phyloP scores from a whole-genome alignment of 2,113 vertebrate genomes.

The Trogon melanurus region DNA sequence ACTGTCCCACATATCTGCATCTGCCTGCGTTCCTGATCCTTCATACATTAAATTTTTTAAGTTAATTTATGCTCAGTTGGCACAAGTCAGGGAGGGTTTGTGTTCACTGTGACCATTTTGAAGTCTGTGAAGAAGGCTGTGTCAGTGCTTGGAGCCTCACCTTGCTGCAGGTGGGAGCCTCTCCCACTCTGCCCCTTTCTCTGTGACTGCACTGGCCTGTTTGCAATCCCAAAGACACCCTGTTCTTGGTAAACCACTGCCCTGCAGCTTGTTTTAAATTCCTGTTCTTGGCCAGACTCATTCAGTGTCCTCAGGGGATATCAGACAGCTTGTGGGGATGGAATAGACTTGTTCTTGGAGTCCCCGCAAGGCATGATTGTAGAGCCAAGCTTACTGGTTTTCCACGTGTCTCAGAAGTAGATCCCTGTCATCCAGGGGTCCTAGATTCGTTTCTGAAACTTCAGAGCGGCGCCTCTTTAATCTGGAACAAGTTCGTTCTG shows the following conservation, averaged over 20 bases:
- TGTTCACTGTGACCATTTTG: neutral
- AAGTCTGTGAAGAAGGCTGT: neutral
- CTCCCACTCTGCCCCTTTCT: neutral
- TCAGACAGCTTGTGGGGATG: neutral
- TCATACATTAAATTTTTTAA: neutral
- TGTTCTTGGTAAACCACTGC: neutral
- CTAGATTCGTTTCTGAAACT: neutral
- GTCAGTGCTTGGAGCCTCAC: neutral
- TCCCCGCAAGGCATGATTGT: neutral
- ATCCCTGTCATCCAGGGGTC: neutral
- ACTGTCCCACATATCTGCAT: neutral
- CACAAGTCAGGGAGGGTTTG: neutral
- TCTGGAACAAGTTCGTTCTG: neutral
- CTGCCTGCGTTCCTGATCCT: neutral
- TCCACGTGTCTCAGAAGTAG: neutral
- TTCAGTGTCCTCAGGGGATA: neutral
- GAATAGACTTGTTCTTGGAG: neutral
- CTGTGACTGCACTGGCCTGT: neutral
- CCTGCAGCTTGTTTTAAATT: neutral
- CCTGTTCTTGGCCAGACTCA: neutral
- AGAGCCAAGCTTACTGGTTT: neutral
- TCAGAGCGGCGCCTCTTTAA: neutral
- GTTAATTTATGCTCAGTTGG: neutral
- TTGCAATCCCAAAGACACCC: neutral
- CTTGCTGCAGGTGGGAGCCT: neutral